Evolutionary conservation across 2,113 vertebrate species (phyloP), one percentile per base, ranked within the genome.

Genomic region (Barnardius zonarius): DNA sequence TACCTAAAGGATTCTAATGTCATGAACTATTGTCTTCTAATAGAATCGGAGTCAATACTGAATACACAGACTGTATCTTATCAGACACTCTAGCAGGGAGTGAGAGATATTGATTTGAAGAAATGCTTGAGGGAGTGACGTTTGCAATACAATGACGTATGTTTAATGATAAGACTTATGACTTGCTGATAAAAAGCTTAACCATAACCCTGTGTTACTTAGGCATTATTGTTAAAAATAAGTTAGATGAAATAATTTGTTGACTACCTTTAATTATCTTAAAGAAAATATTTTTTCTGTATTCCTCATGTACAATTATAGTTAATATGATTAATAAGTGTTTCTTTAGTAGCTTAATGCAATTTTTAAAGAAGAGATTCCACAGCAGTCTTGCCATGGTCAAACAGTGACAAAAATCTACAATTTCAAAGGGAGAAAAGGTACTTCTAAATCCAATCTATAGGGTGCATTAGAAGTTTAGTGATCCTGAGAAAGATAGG

Each of bases 131-230:
- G 46, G 91, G 83, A 95, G 62, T 92, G 91, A 95, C 84, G 95
- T 96, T 95, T 95, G 90, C 76, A 92, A 63, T 88, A 87, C 74
- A 95, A 95, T 92, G 67, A 51, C 15, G 44, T 86, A 91, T 62
- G 25, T 91, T 97, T 97, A 97, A 97, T 96, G 79, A 96, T 33
- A 91, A 75, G 57, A 12, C 43, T 95, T 97, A 86, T 52, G 84
- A 67, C 59, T 85, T 94, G 48, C 86, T 86, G 93, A 86, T 87
- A 97, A 82, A 97, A 97, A 94, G 74, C 51, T 96, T 96, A 97
- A 87, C 43, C 28, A 37, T 76, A 85, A 86, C 51, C n/a, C 22
- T 31, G 16, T 64, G 79, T 93, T 96, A 69, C 15, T 93, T 82
- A 72, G 37, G 12, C 52, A 91, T 85, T 96, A 61, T 87, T 96